Evolutionary conservation across 2,113 vertebrate species (phyloP).

Genomic region (Amia ocellicauda): DNA sequence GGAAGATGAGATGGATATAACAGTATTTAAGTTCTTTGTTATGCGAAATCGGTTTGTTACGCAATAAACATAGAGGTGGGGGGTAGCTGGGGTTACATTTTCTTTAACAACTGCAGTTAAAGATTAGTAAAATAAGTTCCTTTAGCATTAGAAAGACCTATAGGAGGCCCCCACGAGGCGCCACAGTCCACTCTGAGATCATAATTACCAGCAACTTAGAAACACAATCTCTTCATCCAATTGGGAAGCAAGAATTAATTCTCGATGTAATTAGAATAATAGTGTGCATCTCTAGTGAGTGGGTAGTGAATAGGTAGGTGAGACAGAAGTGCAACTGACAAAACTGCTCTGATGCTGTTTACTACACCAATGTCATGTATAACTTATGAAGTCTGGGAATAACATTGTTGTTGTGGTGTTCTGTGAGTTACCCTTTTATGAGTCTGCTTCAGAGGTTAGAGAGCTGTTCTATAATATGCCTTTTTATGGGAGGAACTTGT

Average conservation of each 20-base stretch:
- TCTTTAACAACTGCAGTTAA: slow-evolving; percentile 40
- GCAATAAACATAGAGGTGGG: slow-evolving; percentile 31
- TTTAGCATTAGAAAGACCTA: slow-evolving; percentile 51
- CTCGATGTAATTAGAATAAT: slow-evolving; percentile 59
- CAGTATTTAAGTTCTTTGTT: slow-evolving; percentile 32
- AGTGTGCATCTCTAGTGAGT: slow-evolving; percentile 43
- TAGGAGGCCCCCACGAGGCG: slow-evolving; percentile 40
- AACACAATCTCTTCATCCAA: not conserved
- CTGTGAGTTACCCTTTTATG: slow-evolving; percentile 30
- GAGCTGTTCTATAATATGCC: too few relatives aligned
- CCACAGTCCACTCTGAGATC: slow-evolving; percentile 20
- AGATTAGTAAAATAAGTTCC: slow-evolving; percentile 51
- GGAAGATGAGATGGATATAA: slow-evolving; percentile 27
- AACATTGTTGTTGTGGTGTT: slow-evolving; percentile 45
- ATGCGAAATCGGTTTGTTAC: slow-evolving; percentile 38
- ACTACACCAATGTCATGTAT: slow-evolving; percentile 56
- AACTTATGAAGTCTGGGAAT: slow-evolving; percentile 47
- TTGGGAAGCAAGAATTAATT: not conserved
- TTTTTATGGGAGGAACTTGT: too few relatives aligned
- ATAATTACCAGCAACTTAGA: slow-evolving; percentile 20
- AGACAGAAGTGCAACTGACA: slow-evolving; percentile 24
- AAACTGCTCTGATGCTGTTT: slow-evolving; percentile 47
- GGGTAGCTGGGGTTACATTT: slow-evolving; percentile 27
- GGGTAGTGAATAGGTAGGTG: slow-evolving; percentile 58
- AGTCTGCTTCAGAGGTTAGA: slow-evolving; percentile 22